These are phyloP conservation scores for Scaptomyza montana DNA, from an alignment of 1,140 invertebrate species.

Conservation along the genomic window DNA sequence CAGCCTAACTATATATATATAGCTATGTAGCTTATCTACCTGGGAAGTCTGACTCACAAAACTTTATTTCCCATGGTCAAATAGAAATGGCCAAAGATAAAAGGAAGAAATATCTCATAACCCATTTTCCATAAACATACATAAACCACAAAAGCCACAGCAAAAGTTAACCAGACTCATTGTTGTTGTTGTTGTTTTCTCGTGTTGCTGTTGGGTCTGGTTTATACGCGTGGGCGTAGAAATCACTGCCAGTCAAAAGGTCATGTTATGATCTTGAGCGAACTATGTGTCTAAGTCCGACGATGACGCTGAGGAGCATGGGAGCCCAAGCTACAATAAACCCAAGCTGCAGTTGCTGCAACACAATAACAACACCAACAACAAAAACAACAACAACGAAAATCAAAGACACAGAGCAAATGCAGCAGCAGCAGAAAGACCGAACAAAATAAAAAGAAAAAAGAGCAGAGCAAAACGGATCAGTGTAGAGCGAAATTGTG, in stretches of 20 bases:
- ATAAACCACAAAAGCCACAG: slow-evolving; percentile 69
- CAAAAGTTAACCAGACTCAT: slow-evolving; percentile 48
- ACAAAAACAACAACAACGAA: slow-evolving; percentile 19
- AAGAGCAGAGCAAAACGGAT: slow-evolving; percentile 33
- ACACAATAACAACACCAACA: not conserved
- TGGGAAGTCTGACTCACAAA: slow-evolving; percentile 50
- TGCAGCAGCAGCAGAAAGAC: not conserved
- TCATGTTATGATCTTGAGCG: slow-evolving; percentile 82
- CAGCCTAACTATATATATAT: slow-evolving; percentile 14
- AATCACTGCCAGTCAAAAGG: slow-evolving; percentile 82
- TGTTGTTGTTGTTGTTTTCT: slow-evolving; percentile 35
- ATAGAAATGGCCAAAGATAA: slow-evolving; percentile 76
- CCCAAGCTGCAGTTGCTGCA: slow-evolving; percentile 29
- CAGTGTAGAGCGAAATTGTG: slow-evolving; percentile 18
- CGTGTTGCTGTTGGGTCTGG: slow-evolving; percentile 65
- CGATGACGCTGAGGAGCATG: slow-evolving; percentile 65
- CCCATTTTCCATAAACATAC: slow-evolving; percentile 82
- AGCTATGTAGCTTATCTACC: not conserved
- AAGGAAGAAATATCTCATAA: slow-evolving; percentile 80
- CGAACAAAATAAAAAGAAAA: slow-evolving; percentile 20
- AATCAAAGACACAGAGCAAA: slow-evolving; percentile 20
- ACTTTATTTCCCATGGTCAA: slow-evolving; percentile 80
- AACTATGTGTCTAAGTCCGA: slow-evolving; percentile 76
- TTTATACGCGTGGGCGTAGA: slow-evolving; percentile 81
- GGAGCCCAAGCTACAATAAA: slow-evolving; percentile 44